Evolutionary conservation across 1,140 invertebrate genomes (phyloP).

Genomic region (Cydia pomonella): DNA sequence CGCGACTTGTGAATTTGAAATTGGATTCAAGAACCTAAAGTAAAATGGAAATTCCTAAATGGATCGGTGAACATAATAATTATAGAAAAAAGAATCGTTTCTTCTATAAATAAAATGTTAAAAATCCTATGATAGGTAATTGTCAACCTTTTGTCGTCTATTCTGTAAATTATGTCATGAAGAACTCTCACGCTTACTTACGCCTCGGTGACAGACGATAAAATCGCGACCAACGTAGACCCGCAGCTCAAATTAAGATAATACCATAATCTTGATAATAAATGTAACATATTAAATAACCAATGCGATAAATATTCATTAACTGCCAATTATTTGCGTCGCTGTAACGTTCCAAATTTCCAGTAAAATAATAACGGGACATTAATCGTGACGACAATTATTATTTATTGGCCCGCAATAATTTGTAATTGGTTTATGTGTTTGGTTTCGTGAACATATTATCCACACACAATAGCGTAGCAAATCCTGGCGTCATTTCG

Average conservation of each 20-base stretch:
- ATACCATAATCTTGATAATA: not conserved
- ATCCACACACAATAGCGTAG: not conserved
- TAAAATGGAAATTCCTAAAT: not conserved
- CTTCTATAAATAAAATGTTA: no score
- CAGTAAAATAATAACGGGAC: conserved; percentile 10
- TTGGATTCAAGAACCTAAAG: not conserved
- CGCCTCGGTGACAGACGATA: no score
- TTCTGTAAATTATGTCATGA: not conserved
- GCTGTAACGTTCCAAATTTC: not conserved
- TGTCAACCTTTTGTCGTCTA: not conserved
- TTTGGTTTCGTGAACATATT: not conserved
- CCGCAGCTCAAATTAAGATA: no score
- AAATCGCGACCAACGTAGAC: no score
- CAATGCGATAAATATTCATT: conserved; percentile 6
- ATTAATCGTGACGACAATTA: conserved; percentile 10
- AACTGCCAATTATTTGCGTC: conserved; percentile 13
- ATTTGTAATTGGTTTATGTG: conserved; percentile 1
- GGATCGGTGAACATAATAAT: not conserved
- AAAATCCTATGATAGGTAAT: no score
- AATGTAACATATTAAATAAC: not conserved
- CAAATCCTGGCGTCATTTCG: not conserved
- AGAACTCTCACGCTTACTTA: not conserved
- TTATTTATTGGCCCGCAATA: conserved; percentile 23
- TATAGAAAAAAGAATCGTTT: no score
- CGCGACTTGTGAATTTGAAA: not conserved